Base-by-base conservation (phyloP, 2,797 vertebrate species). In the Phoeniculus purpureus region DNA sequence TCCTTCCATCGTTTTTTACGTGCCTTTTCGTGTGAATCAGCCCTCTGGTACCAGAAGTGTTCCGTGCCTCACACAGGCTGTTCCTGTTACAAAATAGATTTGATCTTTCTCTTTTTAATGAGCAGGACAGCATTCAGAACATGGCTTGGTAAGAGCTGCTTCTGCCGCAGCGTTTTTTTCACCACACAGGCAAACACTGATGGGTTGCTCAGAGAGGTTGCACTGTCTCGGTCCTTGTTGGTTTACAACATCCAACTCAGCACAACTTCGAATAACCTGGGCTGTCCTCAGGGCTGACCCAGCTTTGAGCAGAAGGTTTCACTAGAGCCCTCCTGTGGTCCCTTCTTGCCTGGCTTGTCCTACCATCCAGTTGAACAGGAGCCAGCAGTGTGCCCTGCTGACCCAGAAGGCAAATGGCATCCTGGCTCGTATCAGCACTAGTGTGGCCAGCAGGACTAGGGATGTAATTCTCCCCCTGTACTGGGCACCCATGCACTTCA, bases 101-200 rank as follows among this genome's bases (percentile, higher is more conserved):
- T 86, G 70, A 79, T 88, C 78, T 92, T 92, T 95, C 90, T 51
- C 60, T 84, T 89, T 89, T 79, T 90, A 90, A 93, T 70, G 84
- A 92, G 89, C 62, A 15, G 34, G 56, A 59, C 90, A 84, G 76
- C 92, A 81, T 90, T 84, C 89, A 93, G 85, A 78, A 12, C 0
- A 2, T 71, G 58, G 45, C 25, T 85, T 72, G 40, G 25, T 58
- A n/a, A 9, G 34, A 87, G 66, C 85, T 85, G 83, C 48, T 31
- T 82, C 74, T 47, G 1, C 29, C 32, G 75, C 89, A 70, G 60
- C 19, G 90, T 86, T 3, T 43, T 81, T 88, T 68, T 52, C 86
- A 50, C 67, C 58, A 12, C 10, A 50, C 64, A 29, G 64, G 37
- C 81, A 66, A 66, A 82, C 31, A 7, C 1, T 10, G 90, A 25